Conservation (phyloP, 1,140 invertebrate species). For the Drosophila lowei region DNA sequence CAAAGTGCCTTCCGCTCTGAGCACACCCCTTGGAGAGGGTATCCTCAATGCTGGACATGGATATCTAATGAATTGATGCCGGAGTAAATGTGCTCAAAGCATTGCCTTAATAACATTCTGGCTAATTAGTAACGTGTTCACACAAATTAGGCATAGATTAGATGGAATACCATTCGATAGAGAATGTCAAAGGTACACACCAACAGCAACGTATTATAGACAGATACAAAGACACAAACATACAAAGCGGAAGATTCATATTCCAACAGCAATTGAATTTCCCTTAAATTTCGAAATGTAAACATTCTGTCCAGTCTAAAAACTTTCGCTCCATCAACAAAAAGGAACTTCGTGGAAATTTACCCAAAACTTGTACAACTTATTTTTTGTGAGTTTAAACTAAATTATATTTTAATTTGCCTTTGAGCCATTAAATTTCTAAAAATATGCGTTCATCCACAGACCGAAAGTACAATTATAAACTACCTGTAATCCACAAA, state of each 20-base stretch:
- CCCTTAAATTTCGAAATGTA: too few species aligned
- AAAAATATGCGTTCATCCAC: conserved; percentile 15
- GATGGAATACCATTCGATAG: conserved; percentile 33
- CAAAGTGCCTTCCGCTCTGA: too few species aligned
- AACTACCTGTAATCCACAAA: conserved; percentile 46
- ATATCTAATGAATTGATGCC: conserved; percentile 40
- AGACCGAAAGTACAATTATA: conserved; percentile 30
- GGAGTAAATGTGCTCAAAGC: conserved; percentile 44
- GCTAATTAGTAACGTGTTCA: conserved; percentile 65
- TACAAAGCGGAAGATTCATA: too few species aligned
- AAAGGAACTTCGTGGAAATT: too few species aligned
- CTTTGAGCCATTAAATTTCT: conserved; percentile 25
- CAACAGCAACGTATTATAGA: too few species aligned
- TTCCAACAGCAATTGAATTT: too few species aligned
- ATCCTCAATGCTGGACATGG: background rate
- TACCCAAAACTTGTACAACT: background rate
- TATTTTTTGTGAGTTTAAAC: background rate
- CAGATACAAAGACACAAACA: too few species aligned
- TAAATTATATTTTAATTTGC: conserved; percentile 38
- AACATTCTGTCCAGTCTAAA: too few species aligned
- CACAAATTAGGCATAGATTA: conserved; percentile 60
- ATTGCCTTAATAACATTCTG: conserved; percentile 43
- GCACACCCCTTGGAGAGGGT: background rate
- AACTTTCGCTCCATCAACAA: too few species aligned
- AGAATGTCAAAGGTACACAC: conserved; percentile 8